Evolutionary conservation across 2,797 vertebrate genomes (phyloP), one percentile per base, ranked within the genome.

Genomic region (Characodon lateralis): DNA sequence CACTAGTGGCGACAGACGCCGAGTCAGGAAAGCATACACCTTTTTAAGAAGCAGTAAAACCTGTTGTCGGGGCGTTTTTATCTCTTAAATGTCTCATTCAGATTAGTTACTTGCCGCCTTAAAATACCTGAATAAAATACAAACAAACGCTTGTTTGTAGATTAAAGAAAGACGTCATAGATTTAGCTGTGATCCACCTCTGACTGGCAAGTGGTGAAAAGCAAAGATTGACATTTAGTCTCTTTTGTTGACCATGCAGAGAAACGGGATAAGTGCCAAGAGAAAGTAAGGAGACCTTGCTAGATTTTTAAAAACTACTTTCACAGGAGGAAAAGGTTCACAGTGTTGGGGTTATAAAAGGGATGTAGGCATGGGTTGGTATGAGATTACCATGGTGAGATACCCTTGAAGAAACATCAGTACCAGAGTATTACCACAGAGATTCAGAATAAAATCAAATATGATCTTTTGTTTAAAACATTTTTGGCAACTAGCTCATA

Each of bases 21-120:
- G 78, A 92, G 72, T 92, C 90, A 90, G 61, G n/a, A 82, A 41
- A 73, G 74, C 81, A 63, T 73, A 50, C 81, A 63, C 10, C 20
- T 1, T 35, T 80, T 72, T 74, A 26, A 43, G 63, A 8, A 79
- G 61, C 13, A 76, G 76, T 79, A 59, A 50, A 75, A 86, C 80
- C 81, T 81, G 56, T 75, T 71, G 63, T 77, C 74, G 0, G 53
- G 55, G 71, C 55, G 55, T 65, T 68, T 65, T 68, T 61, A 73
- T 35, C 63, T 16, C 31, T 58, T 63, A 66, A 6, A 68, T n/a
- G 0, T 50, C 48, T 24, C 9, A 26, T 59, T 69, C 8, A 55
- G 50, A 78, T 20, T 24, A 8, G 16, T 70, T 39, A 9, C 22
- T 28, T 10, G 13, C 24, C 6, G 8, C 55, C n/a, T 26, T 75